Conservation (phyloP, 1,140 invertebrate genomes). For the Panulirus ornatus region DNA sequence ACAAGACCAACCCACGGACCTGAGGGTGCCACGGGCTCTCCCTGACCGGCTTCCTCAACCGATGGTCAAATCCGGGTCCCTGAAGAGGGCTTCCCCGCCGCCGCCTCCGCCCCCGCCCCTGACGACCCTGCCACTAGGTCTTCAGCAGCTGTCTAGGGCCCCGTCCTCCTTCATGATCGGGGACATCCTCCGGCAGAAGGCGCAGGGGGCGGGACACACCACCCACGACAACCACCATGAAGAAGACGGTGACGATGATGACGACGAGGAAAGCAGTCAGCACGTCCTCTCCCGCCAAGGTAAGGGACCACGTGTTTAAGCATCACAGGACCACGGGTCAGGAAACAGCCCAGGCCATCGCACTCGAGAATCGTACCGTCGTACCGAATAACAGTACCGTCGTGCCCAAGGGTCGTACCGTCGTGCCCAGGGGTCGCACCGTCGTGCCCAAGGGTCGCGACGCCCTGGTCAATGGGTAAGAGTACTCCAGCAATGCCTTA, state of each 20-base stretch:
- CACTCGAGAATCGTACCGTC: no score
- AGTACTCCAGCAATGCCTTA: no score
- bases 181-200: conserved; percentile 53
- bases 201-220: conserved; percentile 1
- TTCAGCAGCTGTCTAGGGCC: conserved; percentile 39
- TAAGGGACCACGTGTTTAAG: conserved; percentile 6
- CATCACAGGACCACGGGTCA: no score
- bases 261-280: conserved; percentile 24
- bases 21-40: conserved; percentile 20
- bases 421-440: no score
- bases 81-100: conserved; percentile 28
- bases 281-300: conserved; percentile 48
- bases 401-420: no score
- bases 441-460: no score
- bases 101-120: conserved; percentile 6
- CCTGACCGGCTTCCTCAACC: conserved; percentile 3
- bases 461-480: no score
- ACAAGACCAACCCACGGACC: conserved; percentile 56
- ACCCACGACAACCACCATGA: not conserved
- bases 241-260: conserved; percentile 26
- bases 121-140: conserved; percentile 41
- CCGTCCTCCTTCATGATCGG: conserved; percentile 62
- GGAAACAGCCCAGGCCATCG: no score
- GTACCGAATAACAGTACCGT: no score
- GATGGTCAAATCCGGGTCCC: not conserved